Evolutionary conservation across 2,797 vertebrate species (phyloP).

Genomic region (Sibirionetta formosa): DNA sequence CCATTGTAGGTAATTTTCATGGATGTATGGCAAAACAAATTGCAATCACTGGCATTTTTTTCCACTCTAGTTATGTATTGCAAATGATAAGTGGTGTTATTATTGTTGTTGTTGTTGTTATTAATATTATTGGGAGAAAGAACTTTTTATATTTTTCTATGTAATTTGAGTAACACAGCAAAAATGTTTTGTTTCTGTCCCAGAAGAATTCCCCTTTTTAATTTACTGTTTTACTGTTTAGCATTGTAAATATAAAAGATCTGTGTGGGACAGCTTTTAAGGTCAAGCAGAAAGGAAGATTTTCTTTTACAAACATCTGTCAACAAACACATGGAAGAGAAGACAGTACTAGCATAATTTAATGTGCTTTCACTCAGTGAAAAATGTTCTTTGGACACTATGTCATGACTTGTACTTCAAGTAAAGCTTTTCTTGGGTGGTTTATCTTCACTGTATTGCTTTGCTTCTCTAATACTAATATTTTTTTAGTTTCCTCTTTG

Average conservation of each 20-base stretch:
- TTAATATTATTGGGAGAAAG: constrained; percentile 10
- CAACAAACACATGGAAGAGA: constrained; percentile 65
- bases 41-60: constrained; percentile 49
- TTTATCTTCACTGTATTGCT: constrained; percentile 49
- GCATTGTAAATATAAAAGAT: constrained; percentile 47
- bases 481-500: constrained; percentile 53
- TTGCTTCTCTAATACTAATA: constrained; percentile 59
- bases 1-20: constrained; percentile 59
- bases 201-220: constrained; percentile 5
- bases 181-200: neutral
- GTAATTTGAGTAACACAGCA: neutral
- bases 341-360: constrained; percentile 72
- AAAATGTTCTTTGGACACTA: constrained; percentile 69
- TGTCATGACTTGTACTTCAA: constrained; percentile 69
- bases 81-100: constrained; percentile 28
- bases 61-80: constrained; percentile 4
- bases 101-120: neutral
- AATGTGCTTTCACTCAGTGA: constrained; percentile 39
- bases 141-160: neutral
- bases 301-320: constrained; percentile 75
- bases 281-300: constrained; percentile 75
- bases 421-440: constrained; percentile 68
- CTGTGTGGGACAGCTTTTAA: constrained; percentile 70
- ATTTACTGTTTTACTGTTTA: constrained; percentile 32
- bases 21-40: constrained; percentile 58